phyloP scores from a whole-genome alignment of 2,888 invertebrate genomes.

The Nowickia ferox region DNA sequence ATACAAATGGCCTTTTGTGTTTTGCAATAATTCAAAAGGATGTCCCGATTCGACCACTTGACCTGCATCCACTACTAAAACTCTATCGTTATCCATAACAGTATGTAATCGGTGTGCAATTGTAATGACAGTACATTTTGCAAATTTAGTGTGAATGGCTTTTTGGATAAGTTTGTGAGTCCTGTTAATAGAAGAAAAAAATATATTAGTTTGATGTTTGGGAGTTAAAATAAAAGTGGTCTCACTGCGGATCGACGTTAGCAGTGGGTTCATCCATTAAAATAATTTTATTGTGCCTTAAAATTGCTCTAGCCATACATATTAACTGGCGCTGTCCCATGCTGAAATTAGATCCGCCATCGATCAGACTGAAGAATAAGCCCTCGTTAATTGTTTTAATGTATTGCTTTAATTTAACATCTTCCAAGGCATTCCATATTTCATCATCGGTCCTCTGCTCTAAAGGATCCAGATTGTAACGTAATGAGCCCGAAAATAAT shows the following conservation, averaged over 20 bases:
- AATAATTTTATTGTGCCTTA: conserved; percentile 90
- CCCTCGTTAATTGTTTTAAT: conserved; percentile 85
- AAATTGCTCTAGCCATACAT: conserved; percentile 93
- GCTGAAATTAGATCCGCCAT: conserved; percentile 93
- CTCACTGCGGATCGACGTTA: conserved; percentile 93
- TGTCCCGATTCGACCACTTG: conserved; percentile 89
- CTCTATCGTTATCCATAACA: conserved; percentile 94
- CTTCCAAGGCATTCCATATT: conserved; percentile 90
- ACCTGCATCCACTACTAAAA: conserved; percentile 92
- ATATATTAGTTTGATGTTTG: conserved; percentile 4
- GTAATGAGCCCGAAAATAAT: conserved; percentile 91
- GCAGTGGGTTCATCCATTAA: conserved; percentile 96
- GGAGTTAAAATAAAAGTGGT: conserved; percentile 50
- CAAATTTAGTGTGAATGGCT: conserved; percentile 91
- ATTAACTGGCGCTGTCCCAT: conserved; percentile 94
- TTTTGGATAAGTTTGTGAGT: conserved; percentile 94
- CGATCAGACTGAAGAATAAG: conserved; percentile 86
- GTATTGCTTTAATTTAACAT: conserved; percentile 89
- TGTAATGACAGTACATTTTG: conserved; percentile 93
- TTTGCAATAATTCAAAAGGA: conserved; percentile 87
- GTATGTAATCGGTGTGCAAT: conserved; percentile 96
- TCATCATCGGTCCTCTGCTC: conserved; percentile 88
- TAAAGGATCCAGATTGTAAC: conserved; percentile 94
- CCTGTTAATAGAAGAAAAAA: conserved; percentile 80
- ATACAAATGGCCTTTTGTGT: conserved; percentile 85